These are phyloP conservation scores for Porites evermanni DNA, from an alignment of 92 coral and sea anemone genomes.

Conservation along the genomic window DNA sequence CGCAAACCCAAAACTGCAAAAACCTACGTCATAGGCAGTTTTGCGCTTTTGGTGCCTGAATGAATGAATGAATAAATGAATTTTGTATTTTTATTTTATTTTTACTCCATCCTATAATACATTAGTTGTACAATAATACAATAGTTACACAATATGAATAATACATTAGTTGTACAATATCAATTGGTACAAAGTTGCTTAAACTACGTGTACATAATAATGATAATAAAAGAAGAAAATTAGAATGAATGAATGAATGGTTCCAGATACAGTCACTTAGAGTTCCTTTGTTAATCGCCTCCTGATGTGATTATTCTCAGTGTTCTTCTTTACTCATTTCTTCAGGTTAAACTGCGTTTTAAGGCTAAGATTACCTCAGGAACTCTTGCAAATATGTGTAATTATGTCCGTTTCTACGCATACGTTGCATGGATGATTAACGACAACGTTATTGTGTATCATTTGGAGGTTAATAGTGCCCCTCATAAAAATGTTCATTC, in stretches of 20 bases:
- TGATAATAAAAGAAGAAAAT: too few species aligned
- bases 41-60: neutral
- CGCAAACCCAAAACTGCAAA: neutral
- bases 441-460: conserved; percentile 1
- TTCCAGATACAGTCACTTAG: neutral
- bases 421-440: neutral
- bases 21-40: neutral
- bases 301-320: neutral
- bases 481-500: conserved; percentile 11
- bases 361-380: neutral
- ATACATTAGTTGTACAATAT: too few species aligned
- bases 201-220: too few species aligned
- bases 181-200: too few species aligned
- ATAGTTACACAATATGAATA: too few species aligned
- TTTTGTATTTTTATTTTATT: too few species aligned
- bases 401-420: conserved; percentile 8
- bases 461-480: conserved; percentile 4
- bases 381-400: neutral
- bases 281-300: conserved; percentile 2
- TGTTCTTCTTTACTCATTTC: neutral
- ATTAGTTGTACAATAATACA: too few species aligned
- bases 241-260: neutral
- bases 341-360: neutral
- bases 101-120: too few species aligned
- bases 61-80: neutral